phyloP scores from a whole-genome alignment of 64 coral and sea anemone genomes.

The Stichodactyla helianthus region DNA sequence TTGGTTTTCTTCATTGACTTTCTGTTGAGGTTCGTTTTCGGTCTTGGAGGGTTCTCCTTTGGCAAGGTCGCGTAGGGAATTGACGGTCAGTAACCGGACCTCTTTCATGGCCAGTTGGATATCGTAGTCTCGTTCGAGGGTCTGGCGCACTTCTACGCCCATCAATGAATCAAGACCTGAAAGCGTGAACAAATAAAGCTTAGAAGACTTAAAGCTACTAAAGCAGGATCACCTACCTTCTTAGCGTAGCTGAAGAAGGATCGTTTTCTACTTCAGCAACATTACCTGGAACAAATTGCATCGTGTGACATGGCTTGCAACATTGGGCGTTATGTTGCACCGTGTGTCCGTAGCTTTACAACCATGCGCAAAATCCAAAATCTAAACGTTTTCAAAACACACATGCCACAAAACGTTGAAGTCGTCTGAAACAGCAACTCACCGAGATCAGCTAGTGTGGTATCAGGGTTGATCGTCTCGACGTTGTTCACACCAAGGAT shows the following conservation, averaged over 20 bases:
- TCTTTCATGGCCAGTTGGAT: slow-evolving; percentile 88
- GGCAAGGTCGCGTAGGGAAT: slow-evolving; percentile 61
- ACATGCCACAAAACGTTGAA: neutral
- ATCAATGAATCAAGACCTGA: slow-evolving; percentile 83
- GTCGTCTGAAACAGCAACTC: neutral
- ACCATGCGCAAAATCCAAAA: too few species aligned
- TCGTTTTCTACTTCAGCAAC: too few species aligned
- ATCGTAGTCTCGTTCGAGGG: slow-evolving; percentile 79
- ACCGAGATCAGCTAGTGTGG: slow-evolving; percentile 71
- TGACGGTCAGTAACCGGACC: slow-evolving; percentile 68
- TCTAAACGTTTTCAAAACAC: too few species aligned
- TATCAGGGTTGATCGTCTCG: slow-evolving; percentile 60
- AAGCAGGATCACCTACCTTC: neutral
- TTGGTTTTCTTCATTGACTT: slow-evolving; percentile 4
- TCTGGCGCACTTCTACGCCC: slow-evolving; percentile 84
- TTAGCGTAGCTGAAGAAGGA: too few species aligned
- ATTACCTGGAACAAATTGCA: too few species aligned
- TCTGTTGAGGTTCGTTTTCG: neutral
- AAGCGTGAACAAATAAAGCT: neutral
- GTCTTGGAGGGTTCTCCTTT: slow-evolving; percentile 15
- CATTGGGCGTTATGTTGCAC: too few species aligned
- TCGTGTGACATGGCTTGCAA: too few species aligned
- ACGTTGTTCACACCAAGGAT: slow-evolving; percentile 73
- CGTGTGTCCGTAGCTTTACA: too few species aligned
- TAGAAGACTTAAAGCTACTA: neutral